Conservation (phyloP, 2,113 vertebrate genomes). For the Chloropsis cyanopogon region DNA sequence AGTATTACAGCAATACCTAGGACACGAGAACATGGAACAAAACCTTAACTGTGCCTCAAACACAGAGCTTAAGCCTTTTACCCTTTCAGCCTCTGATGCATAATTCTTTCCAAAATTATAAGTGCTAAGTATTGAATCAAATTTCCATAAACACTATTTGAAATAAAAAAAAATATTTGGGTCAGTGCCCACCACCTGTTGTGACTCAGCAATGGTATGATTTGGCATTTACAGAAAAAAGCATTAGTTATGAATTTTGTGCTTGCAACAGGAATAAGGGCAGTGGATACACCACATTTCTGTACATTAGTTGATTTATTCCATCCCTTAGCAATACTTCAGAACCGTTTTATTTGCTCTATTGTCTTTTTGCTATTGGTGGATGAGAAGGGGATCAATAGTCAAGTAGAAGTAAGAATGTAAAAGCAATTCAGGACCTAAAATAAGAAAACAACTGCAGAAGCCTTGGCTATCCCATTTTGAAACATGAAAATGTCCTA, state of each 20-base stretch:
- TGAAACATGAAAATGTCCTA: not conserved
- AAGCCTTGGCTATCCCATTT: not conserved
- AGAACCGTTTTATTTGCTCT: not conserved
- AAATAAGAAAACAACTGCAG: not conserved
- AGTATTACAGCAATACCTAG: not conserved
- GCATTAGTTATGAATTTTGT: not conserved
- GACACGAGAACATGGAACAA: not conserved
- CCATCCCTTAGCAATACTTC: not conserved
- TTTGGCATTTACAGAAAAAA: not conserved
- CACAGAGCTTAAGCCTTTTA: not conserved
- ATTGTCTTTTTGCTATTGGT: not conserved
- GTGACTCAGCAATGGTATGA: not conserved
- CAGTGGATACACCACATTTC: not conserved
- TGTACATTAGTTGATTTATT: not conserved
- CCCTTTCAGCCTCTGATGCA: not conserved
- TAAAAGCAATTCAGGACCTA: not conserved
- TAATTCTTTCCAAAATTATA: not conserved
- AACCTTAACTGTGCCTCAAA: not conserved
- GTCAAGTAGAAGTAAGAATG: not conserved
- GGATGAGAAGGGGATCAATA: not conserved
- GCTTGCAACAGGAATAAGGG: not conserved
- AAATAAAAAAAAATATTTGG: not conserved
- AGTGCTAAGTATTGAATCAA: not conserved
- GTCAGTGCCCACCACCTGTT: not conserved
- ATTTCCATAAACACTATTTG: not conserved